Evolutionary conservation across 2,797 vertebrate species (phyloP).

Genomic region (Sebastes hopkinsi): DNA sequence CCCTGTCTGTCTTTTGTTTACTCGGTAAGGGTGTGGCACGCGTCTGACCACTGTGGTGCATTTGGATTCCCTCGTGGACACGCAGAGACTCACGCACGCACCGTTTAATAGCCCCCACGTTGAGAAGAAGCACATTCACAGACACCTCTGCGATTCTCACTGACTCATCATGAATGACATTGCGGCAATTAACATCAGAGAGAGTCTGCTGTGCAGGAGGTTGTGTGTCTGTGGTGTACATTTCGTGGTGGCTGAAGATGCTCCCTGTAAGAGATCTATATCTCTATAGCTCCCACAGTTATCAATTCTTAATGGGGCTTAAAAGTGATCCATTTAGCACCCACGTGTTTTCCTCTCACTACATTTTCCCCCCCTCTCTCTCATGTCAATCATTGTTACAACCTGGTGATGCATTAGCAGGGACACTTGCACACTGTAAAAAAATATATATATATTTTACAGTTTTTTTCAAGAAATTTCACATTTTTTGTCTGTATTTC

Average conservation of each 20-base stretch:
- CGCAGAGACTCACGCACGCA: not conserved
- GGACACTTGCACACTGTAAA: not conserved
- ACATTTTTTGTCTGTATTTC: fast-evolving
- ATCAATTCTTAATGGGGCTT: conserved; percentile 55
- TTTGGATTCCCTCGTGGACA: conserved; percentile 24
- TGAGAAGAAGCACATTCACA: not conserved
- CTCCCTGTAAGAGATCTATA: conserved; percentile 5
- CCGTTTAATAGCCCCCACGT: not conserved
- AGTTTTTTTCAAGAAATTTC: too few species aligned
- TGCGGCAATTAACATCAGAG: conserved; percentile 46
- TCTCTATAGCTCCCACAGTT: conserved; percentile 31
- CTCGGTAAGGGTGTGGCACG: conserved; percentile 67
- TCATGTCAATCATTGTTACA: not conserved
- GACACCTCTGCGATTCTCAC: conserved; percentile 31
- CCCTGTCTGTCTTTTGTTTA: conserved; percentile 62
- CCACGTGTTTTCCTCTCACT: not conserved
- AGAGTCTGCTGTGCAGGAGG: not conserved
- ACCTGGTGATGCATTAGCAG: conserved; percentile 17
- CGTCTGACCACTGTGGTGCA: conserved; percentile 52
- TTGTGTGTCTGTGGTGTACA: not conserved
- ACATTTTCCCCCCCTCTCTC: not conserved
- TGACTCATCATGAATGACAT: conserved; percentile 49
- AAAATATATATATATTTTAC: too few species aligned
- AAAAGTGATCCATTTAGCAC: not conserved
- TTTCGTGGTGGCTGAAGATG: not conserved